Base-by-base conservation (phyloP, 2,797 vertebrate genomes). In the Arnoldichthys spilopterus region DNA sequence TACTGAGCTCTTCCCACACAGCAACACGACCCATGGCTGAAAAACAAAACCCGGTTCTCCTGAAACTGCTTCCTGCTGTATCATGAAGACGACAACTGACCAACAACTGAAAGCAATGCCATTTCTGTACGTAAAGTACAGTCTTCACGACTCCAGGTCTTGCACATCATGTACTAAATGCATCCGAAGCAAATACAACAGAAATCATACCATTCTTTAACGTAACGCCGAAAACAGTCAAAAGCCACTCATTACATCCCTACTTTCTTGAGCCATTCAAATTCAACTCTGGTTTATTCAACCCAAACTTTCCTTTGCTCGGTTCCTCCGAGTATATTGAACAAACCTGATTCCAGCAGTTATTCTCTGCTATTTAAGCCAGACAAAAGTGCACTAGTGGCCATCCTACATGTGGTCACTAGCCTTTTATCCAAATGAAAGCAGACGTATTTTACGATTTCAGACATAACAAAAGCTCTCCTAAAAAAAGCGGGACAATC, bases 1-100 rank as follows among this genome's bases (percentile, higher is more conserved):
- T 83, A 82, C 81, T 85, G 88, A 85, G 88, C 89, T 81, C 79
- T 91, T 93, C 90, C 90, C 91, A 92, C 86, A 89, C 86, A 78
- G 45, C 11, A 64, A 76, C 74, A 62, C 53, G 79, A 74, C 82
- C 82, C 87, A 58, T 12, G 64, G 51, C 43, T n/a, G 43, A 54
- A 72, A 83, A 78, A 61, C 51, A 70, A 64, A 58, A 30, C 54
- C 62, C 13, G 45, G 3, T n/a, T n/a, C n/a, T n/a, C n/a, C n/a
- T n/a, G 32, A 22, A 61, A 37, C 34, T 37, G 34, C 61, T 63
- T 61, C n/a, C n/a, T 13, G 58, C 28, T 32, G 16, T 58, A 12
- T 9, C n/a, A 11, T 54, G 22, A 54, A 58, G 11, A 58, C 28
- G 56, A 28, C 15, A 53, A 53, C 20, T 2, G 54, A 28, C 54